Conservation (phyloP, 1,140 invertebrate genomes). For the Melitaea cinxia region DNA sequence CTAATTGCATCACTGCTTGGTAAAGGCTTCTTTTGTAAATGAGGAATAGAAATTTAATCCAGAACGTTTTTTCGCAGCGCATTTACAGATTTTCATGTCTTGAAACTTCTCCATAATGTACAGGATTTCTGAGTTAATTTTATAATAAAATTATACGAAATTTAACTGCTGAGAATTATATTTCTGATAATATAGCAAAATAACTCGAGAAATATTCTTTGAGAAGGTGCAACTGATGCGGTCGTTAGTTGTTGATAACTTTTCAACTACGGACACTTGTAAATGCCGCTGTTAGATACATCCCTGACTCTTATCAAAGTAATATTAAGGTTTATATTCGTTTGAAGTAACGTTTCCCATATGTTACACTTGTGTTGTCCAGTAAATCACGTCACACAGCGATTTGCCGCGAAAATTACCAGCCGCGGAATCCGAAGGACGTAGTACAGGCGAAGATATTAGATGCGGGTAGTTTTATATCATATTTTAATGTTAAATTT, state of each 20-base stretch:
- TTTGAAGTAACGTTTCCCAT: background rate
- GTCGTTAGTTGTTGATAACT: conserved; percentile 19
- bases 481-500: no score
- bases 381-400: conserved; percentile 43
- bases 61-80: no score
- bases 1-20: no score
- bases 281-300: background rate
- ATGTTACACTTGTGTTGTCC: conserved; percentile 28
- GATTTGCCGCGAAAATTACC: conserved; percentile 45
- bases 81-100: no score
- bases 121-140: no score
- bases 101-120: no score
- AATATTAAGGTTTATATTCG: conserved; percentile 8
- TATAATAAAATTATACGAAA: no score
- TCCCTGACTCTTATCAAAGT: background rate
- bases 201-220: conserved; percentile 3
- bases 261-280: background rate
- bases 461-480: background rate
- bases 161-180: no score
- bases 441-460: conserved; percentile 5
- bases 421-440: conserved; percentile 27
- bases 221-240: conserved; percentile 20
- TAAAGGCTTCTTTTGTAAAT: no score
- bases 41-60: no score
- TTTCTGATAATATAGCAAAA: background rate